phyloP scores from a whole-genome alignment of 2,888 invertebrate species.

The Nineta flava region DNA sequence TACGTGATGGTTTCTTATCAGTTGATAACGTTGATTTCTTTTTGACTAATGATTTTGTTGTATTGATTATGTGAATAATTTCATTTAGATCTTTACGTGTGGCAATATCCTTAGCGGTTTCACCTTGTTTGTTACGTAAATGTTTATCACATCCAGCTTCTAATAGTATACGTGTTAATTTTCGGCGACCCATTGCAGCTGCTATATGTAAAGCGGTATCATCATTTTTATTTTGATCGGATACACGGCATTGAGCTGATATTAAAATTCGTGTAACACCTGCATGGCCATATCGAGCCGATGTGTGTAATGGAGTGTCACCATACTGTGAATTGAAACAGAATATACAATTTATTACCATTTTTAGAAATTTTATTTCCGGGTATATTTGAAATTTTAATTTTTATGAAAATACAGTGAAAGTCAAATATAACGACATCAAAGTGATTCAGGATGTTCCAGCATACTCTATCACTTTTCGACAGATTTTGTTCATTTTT shows the following conservation, averaged over 20 bases:
- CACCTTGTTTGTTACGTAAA: slow-evolving; percentile 69
- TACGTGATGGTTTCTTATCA: slow-evolving; percentile 20
- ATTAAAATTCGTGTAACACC: slow-evolving; percentile 88
- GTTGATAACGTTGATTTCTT: slow-evolving; percentile 20
- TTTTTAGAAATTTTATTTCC: no score
- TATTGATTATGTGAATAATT: slow-evolving; percentile 53
- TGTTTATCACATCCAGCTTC: slow-evolving; percentile 66
- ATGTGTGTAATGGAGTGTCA: slow-evolving; percentile 86
- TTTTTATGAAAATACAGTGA: no score
- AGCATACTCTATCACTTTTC: no score
- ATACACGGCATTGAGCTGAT: slow-evolving; percentile 72
- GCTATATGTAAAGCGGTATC: slow-evolving; percentile 90
- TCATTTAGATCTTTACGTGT: slow-evolving; percentile 71
- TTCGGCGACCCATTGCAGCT: slow-evolving; percentile 83
- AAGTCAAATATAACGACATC: no score
- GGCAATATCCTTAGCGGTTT: slow-evolving; percentile 82
- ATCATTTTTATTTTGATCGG: slow-evolving; percentile 89
- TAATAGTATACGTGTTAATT: slow-evolving; percentile 76
- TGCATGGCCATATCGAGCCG: slow-evolving; percentile 90
- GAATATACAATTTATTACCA: no score
- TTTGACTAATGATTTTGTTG: slow-evolving; percentile 27
- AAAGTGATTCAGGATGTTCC: no score
- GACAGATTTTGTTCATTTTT: no score
- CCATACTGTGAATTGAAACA: slow-evolving; percentile 89
- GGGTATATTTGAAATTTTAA: no score